phyloP scores from a whole-genome alignment of 2,113 vertebrate genomes.

The Canis aureus region DNA sequence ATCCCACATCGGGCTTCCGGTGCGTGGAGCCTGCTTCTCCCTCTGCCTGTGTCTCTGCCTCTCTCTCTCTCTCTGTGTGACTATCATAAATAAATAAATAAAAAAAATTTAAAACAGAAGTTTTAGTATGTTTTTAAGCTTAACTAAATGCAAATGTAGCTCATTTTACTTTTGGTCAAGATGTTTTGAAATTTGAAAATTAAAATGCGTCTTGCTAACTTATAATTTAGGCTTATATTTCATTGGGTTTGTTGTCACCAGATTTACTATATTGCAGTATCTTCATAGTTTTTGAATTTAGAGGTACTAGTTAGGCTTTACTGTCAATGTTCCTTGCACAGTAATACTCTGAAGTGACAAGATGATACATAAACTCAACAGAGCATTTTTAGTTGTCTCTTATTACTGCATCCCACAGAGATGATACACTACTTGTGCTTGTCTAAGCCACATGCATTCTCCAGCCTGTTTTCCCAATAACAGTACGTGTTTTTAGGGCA shows the following conservation, averaged over 20 bases:
- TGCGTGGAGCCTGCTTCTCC: too few species aligned
- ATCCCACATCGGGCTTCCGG: too few species aligned
- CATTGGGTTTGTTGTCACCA: neutral
- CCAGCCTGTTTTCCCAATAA: neutral
- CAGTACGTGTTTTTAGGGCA: constrained; percentile 6
- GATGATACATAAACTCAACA: neutral
- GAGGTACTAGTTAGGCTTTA: neutral
- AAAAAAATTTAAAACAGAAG: neutral
- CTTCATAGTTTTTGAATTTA: constrained; percentile 10
- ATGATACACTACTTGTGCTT: neutral
- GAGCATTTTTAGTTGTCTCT: constrained; percentile 5
- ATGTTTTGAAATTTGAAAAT: constrained; percentile 30
- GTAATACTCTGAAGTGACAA: neutral
- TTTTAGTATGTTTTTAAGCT: constrained; percentile 7
- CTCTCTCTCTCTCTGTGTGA: too few species aligned
- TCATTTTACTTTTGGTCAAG: constrained; percentile 28
- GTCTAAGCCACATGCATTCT: neutral
- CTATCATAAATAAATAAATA: too few species aligned
- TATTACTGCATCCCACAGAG: neutral
- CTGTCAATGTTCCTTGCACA: neutral
- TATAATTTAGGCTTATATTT: neutral
- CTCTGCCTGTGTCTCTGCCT: too few species aligned
- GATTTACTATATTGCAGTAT: neutral
- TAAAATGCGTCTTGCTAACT: neutral
- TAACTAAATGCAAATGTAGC: constrained; percentile 10